phyloP scores from a whole-genome alignment of 2,888 invertebrate species.

The Athetis lepigone region DNA sequence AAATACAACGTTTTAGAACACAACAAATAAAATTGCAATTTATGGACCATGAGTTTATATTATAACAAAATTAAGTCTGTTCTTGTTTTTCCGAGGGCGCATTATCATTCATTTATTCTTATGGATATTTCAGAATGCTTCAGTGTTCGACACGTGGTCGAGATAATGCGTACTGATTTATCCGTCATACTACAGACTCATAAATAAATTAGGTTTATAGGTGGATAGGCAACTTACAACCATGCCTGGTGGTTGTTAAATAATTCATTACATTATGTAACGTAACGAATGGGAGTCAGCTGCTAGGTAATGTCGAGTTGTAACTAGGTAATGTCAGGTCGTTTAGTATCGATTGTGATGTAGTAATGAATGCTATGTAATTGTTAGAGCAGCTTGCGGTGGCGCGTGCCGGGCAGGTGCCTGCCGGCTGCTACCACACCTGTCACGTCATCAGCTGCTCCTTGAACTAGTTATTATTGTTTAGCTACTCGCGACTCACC shows the following conservation, averaged over 20 bases:
- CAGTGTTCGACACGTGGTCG: conserved; percentile 55
- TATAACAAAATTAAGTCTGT: conserved; percentile 41
- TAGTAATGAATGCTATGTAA: conserved; percentile 76
- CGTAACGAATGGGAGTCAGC: conserved; percentile 73
- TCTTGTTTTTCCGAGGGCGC: conserved; percentile 51
- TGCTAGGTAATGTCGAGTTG: conserved; percentile 67
- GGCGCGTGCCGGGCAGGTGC: conserved; percentile 87
- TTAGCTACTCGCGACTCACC: conserved; percentile 62
- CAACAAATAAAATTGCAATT: conserved; percentile 43
- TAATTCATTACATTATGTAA: conserved; percentile 56
- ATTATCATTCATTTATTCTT: conserved; percentile 71
- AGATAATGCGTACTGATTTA: conserved; percentile 59
- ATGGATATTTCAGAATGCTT: conserved; percentile 63
- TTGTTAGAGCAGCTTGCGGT: conserved; percentile 86
- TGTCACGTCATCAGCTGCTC: conserved; percentile 87
- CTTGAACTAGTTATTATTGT: conserved; percentile 78
- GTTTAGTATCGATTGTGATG: conserved; percentile 73
- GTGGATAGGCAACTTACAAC: conserved; percentile 6
- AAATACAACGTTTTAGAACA: not conserved
- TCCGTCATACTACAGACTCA: conserved; percentile 54
- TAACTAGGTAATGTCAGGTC: conserved; percentile 72
- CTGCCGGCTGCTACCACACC: conserved; percentile 88
- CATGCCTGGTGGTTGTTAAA: conserved; percentile 28
- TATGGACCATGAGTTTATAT: conserved; percentile 25
- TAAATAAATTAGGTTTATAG: conserved; percentile 21